Evolutionary conservation across 1,140 invertebrate species (phyloP), one percentile per base, ranked within the genome.

Genomic region (Bombus haemorrhoidalis): DNA sequence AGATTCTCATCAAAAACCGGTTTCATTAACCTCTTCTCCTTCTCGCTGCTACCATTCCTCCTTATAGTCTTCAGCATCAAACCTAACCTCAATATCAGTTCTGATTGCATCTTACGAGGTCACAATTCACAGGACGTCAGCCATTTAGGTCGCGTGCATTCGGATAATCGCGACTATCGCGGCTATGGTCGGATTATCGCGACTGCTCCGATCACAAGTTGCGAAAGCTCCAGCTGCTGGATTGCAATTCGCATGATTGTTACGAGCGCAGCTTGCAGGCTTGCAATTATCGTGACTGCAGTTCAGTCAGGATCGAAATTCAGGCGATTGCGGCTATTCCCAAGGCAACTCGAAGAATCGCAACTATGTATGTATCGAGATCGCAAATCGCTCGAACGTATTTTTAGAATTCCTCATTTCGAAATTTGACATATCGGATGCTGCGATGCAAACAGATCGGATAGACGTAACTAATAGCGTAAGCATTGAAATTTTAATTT

Each of bases 251-350:
- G 69, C 28, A 57, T 39, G 68, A 72, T 73, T 37, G 69, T 59
- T 39, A 22, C 39, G 53, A 62, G 13, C 22, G 28, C 32, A 6
- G 64, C 75, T 79, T 41, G 77, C 64, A 28, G 59, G 25, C 59
- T 75, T 32, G 81, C 72, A 57, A 83, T 83, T 69, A 83, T 83
- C 74, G 62, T 37, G 43, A 15, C 37, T 28, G 34, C 32, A 59
- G 41, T 69, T 78, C 28, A 53, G 32, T 47, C 34, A n/a, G 28
- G 72, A 37, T 75, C n/a, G 80, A 72, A 74, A 43, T 57, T 82
- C 71, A 22, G 6, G 25, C 41, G 81, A 83, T 83, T 68, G 62
- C 37, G 77, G 41, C 47, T 41, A 83, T 78, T 41, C 74, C 64
- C n/a, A 18, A 8, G 37, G 59, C 2, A 34, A 71, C 74, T 78